A percentile compares a stretch with the other conserved stretches of the same genome.
Conservation (phyloP, 2,888 invertebrate species). For the Tetanocera ferruginea region DNA sequence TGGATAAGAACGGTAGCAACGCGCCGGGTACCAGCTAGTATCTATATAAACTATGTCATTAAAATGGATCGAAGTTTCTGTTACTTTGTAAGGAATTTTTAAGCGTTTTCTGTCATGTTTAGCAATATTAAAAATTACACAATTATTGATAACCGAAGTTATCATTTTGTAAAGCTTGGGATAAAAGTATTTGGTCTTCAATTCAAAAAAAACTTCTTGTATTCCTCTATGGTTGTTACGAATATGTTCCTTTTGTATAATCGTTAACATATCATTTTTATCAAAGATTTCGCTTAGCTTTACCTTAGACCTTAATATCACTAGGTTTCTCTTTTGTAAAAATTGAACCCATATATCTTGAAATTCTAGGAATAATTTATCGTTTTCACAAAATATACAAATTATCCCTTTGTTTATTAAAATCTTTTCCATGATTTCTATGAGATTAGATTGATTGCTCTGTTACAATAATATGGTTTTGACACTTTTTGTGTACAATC, state of each 20-base stretch:
- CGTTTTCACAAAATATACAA: slow-evolving; percentile 19
- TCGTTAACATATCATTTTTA: no score
- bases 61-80: slow-evolving; percentile 43
- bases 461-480: slow-evolving; percentile 24
- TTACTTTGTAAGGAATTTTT: slow-evolving; percentile 13
- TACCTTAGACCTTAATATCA: background rate
- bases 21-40: no score
- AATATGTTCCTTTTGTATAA: background rate
- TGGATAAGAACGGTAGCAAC: no score
- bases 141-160: slow-evolving; percentile 38
- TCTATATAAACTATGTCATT: slow-evolving; percentile 49
- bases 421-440: background rate
- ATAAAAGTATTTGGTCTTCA: slow-evolving; percentile 11
- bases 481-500: slow-evolving; percentile 36
- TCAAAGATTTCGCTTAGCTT: background rate
- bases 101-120: slow-evolving; percentile 49
- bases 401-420: slow-evolving; percentile 20
- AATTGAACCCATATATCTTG: background rate
- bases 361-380: background rate
- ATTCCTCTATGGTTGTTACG: slow-evolving; percentile 27
- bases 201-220: slow-evolving; percentile 23
- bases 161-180: slow-evolving; percentile 45
- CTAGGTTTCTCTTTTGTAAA: slow-evolving; percentile 36
- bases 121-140: slow-evolving; percentile 45
- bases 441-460: slow-evolving; percentile 13